Evolutionary conservation across 2,888 invertebrate species (phyloP).

Genomic region (Himalopsyche japonica): DNA sequence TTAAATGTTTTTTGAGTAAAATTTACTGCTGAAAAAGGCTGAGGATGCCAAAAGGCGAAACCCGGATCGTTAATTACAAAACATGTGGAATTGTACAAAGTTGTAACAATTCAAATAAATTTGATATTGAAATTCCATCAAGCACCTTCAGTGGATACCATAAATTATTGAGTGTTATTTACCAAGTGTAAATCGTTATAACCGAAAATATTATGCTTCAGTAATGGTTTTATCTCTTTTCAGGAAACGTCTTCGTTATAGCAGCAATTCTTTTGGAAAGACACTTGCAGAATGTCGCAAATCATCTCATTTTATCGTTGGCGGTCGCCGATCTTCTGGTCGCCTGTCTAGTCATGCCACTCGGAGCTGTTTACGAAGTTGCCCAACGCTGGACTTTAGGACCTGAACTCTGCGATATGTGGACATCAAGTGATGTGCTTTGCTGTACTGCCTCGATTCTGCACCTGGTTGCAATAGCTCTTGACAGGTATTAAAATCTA

Average conservation of each 20-base stretch:
- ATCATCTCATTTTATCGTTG: conserved; percentile 86
- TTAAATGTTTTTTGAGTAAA: no score
- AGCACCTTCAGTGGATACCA: no score
- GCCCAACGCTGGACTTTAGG: conserved; percentile 83
- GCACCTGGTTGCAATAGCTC: conserved; percentile 79
- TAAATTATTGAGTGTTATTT: no score
- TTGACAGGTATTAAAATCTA: conserved; percentile 67
- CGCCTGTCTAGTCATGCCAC: conserved; percentile 79
- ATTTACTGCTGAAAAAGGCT: no score
- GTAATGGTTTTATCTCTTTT: conserved; percentile 42
- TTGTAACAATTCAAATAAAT: no score
- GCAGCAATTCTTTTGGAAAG: conserved; percentile 87
- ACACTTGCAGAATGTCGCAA: conserved; percentile 85
- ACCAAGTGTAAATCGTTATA: no score
- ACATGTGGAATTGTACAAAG: no score
- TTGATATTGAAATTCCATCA: no score
- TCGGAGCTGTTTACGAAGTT: conserved; percentile 77
- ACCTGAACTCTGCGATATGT: conserved; percentile 89
- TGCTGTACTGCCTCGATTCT: conserved; percentile 86
- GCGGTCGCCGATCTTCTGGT: conserved; percentile 92
- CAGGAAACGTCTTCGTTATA: conserved; percentile 94
- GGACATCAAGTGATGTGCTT: conserved; percentile 90
- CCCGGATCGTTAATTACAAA: no score
- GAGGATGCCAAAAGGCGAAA: no score
- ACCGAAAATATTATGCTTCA: no score